Conservation (phyloP, 2,113 vertebrate species). For the Centropus bengalensis region DNA sequence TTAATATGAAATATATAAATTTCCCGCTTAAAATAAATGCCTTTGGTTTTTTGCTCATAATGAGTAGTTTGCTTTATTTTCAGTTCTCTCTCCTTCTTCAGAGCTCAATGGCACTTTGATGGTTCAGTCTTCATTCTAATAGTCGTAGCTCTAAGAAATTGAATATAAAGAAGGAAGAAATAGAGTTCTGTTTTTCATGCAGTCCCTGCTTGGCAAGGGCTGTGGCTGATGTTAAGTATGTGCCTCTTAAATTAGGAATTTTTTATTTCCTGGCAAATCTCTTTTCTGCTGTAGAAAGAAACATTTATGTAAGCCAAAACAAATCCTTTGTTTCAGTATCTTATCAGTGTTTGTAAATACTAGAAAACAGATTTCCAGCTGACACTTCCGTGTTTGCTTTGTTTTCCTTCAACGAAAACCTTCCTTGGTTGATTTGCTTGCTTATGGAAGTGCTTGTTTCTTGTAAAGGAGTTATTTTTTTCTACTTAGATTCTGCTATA, state of each 20-base stretch:
- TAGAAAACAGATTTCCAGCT: constrained; percentile 19
- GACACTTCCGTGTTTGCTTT: neutral
- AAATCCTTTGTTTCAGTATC: constrained; percentile 14
- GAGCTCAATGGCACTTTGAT: neutral
- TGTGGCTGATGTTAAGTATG: constrained; percentile 33
- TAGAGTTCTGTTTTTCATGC: neutral
- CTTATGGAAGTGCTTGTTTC: neutral
- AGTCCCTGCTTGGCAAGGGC: neutral
- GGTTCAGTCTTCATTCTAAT: neutral
- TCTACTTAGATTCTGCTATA: neutral
- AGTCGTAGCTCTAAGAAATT: neutral
- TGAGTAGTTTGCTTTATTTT: neutral
- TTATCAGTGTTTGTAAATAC: constrained; percentile 35
- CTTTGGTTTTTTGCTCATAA: neutral
- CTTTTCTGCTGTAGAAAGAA: constrained; percentile 28
- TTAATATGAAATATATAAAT: neutral
- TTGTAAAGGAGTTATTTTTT: neutral
- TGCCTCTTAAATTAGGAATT: constrained; percentile 10
- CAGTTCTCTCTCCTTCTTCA: neutral
- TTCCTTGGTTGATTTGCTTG: neutral
- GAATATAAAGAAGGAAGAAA: neutral
- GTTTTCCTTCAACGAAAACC: neutral
- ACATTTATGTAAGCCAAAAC: constrained; percentile 19
- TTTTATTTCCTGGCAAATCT: constrained; percentile 26
- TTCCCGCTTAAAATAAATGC: neutral